Conservation (phyloP, 2,888 invertebrate species). For the Pseudococcus longispinus region DNA sequence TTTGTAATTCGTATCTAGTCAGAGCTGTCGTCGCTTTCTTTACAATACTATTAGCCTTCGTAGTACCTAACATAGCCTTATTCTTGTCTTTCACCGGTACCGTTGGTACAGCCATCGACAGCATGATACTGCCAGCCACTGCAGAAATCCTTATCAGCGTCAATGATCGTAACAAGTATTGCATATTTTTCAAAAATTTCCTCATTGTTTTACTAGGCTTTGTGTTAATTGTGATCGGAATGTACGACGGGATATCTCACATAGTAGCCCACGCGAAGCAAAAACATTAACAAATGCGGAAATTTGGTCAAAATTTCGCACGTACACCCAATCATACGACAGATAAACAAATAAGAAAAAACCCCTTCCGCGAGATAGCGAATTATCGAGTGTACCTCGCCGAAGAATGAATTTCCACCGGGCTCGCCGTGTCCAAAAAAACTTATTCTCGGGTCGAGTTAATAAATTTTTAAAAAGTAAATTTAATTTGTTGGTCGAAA, state of each 20-base stretch:
- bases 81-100: conserved; percentile 50
- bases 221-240: conserved; percentile 7
- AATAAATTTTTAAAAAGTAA: conserved; percentile 1
- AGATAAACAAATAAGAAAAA: background rate
- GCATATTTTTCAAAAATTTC: background rate
- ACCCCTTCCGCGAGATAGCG: background rate
- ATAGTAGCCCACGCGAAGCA: background rate
- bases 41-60: conserved; percentile 36
- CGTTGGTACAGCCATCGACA: conserved; percentile 50
- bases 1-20: conserved; percentile 8
- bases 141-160: conserved; percentile 21
- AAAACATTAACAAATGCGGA: background rate
- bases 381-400: background rate
- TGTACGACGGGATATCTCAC: conserved; percentile 29
- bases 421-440: background rate
- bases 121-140: conserved; percentile 47
- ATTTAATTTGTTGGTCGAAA: conserved; percentile 3
- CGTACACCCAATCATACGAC: no score
- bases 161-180: background rate
- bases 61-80: conserved; percentile 41
- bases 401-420: background rate
- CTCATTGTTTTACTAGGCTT: background rate
- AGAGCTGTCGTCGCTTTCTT: conserved; percentile 38
- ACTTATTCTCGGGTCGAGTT: background rate
- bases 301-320: background rate